phyloP scores from a whole-genome alignment of 2,888 invertebrate genomes.

The Lasioglossum oenotherae region DNA sequence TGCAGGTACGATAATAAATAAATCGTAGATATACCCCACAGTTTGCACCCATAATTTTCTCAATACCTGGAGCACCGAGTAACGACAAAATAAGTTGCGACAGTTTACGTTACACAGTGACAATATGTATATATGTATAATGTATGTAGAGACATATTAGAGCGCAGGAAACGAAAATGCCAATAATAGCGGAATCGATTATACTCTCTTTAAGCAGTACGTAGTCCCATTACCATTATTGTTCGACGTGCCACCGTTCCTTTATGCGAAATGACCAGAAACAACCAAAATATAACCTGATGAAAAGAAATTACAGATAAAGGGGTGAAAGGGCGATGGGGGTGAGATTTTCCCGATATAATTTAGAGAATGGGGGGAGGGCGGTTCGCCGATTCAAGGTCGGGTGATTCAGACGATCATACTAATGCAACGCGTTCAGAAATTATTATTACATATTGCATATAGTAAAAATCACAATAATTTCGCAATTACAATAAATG shows the following conservation, averaged over 20 bases:
- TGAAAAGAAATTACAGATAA: conserved; percentile 3
- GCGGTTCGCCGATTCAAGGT: conserved; percentile 48
- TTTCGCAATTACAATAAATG: background rate
- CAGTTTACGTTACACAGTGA: conserved; percentile 68
- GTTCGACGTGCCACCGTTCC: conserved; percentile 33
- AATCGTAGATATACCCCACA: background rate
- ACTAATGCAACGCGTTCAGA: conserved; percentile 48
- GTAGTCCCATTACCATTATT: conserved; percentile 58
- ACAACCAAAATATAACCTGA: conserved; percentile 9
- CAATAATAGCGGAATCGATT: conserved; percentile 46
- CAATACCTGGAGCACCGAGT: background rate
- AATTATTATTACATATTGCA: conserved; percentile 61
- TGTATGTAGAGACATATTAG: conserved; percentile 20
- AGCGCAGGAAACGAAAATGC: conserved; percentile 30
- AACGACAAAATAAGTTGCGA: conserved; percentile 20
- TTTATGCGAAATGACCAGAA: conserved; percentile 20
- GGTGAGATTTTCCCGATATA: conserved; percentile 37
- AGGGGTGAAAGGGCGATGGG: background rate
- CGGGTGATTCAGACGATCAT: conserved; percentile 61
- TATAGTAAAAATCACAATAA: background rate
- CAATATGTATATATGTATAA: conserved; percentile 25
- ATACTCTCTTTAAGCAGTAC: conserved; percentile 47
- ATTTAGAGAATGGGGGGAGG: conserved; percentile 32
- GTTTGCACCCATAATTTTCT: background rate
- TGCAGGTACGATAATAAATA: background rate